Conservation (phyloP, 1,140 invertebrate genomes). For the Brachionus koreanus region DNA sequence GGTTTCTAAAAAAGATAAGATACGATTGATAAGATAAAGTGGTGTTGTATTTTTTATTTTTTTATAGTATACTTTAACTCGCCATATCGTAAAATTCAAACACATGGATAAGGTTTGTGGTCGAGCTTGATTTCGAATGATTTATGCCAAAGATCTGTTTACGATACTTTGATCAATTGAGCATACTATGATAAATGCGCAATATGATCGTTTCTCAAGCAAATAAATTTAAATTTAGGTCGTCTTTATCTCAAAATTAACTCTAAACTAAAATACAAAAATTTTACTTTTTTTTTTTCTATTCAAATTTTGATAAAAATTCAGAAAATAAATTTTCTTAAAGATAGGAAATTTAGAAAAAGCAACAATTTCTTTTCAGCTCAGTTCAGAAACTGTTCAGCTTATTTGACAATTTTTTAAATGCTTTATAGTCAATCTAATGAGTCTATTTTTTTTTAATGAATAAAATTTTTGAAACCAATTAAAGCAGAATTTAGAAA, state of each 20-base stretch:
- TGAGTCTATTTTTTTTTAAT: too few species aligned
- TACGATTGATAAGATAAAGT: slow-evolving; percentile 37
- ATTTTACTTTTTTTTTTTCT: neutral
- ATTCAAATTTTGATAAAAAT: neutral
- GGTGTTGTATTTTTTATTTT: neutral
- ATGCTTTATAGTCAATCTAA: too few species aligned
- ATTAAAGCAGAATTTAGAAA: too few species aligned
- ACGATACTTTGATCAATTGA: neutral
- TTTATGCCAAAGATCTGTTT: slow-evolving; percentile 19
- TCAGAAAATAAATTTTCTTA: neutral
- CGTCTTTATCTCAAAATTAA: neutral
- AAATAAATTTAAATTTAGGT: slow-evolving; percentile 15
- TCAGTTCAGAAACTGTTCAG: too few species aligned
- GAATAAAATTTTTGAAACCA: too few species aligned
- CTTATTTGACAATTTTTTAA: too few species aligned
- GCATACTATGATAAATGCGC: neutral
- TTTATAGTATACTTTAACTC: neutral
- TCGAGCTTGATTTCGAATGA: slow-evolving; percentile 28
- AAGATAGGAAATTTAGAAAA: neutral
- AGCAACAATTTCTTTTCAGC: too few species aligned
- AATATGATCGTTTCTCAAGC: neutral
- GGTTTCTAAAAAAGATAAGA: slow-evolving; percentile 25
- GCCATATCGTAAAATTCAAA: slow-evolving; percentile 26
- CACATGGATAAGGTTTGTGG: neutral
- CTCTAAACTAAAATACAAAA: neutral